Conservation (phyloP, 2,888 invertebrate species). For the Ophraella communa region DNA sequence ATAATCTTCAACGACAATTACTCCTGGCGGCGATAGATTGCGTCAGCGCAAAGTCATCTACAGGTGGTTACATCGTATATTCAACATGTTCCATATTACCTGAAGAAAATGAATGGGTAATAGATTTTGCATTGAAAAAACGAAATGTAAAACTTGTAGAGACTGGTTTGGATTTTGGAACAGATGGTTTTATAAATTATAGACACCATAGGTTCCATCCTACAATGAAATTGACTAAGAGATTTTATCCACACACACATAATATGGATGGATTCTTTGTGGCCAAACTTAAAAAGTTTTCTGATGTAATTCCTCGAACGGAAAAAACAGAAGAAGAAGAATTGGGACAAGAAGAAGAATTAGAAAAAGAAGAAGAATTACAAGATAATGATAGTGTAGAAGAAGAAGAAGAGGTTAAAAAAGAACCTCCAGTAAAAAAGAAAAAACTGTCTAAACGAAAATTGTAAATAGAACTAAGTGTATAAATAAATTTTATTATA, state of each 20-base stretch:
- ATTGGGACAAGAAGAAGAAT: constrained; percentile 59
- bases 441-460: background rate
- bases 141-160: constrained; percentile 92
- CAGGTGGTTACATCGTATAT: constrained; percentile 96
- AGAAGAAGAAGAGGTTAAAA: background rate
- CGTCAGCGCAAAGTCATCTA: constrained; percentile 87
- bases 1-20: constrained; percentile 90
- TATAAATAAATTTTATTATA: background rate
- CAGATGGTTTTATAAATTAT: constrained; percentile 91
- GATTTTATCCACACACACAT: constrained; percentile 97
- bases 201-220: constrained; percentile 81
- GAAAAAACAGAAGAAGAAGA: constrained; percentile 49
- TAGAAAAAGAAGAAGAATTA: constrained; percentile 26
- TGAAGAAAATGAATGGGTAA: constrained; percentile 98
- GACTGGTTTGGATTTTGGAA: constrained; percentile 94
- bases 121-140: constrained; percentile 93
- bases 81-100: constrained; percentile 98
- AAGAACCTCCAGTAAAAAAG: background rate
- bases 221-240: constrained; percentile 81
- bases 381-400: constrained; percentile 4
- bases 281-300: constrained; percentile 96
- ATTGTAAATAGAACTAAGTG: background rate
- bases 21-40: constrained; percentile 96
- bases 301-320: constrained; percentile 67
- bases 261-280: constrained; percentile 99